Conservation (phyloP, 2,113 vertebrate species). For the Rhinolophus ferrumequinum region DNA sequence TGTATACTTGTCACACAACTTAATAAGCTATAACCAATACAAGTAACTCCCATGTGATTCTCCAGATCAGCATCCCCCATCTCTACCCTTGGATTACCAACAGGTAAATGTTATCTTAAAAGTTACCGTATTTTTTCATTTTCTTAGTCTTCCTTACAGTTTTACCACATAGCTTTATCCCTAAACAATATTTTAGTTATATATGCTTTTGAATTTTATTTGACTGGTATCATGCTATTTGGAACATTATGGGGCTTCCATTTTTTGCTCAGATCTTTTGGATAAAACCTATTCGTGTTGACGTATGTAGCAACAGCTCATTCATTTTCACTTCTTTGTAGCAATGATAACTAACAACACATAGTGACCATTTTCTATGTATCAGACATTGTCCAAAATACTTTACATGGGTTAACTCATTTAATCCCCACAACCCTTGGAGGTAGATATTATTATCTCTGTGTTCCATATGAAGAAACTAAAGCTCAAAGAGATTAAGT, state of each 20-base stretch:
- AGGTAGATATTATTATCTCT: not conserved
- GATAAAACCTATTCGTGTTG: not conserved
- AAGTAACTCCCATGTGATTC: not conserved
- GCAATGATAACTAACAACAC: not conserved
- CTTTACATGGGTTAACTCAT: not conserved
- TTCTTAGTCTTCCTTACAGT: not conserved
- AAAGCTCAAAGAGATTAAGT: not conserved
- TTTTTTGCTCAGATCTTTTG: not conserved
- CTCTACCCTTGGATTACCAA: not conserved
- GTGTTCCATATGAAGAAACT: not conserved
- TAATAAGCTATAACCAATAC: not conserved
- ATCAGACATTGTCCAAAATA: not conserved
- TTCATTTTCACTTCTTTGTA: not conserved
- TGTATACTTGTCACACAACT: not conserved
- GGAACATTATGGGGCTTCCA: not conserved
- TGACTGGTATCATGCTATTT: not conserved
- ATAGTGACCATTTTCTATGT: not conserved
- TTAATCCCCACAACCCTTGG: not conserved
- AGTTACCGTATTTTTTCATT: not conserved
- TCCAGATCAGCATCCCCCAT: not conserved
- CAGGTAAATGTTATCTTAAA: not conserved
- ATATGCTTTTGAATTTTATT: not conserved
- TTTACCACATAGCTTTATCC: not conserved
- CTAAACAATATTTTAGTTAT: not conserved
- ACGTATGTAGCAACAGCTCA: not conserved